Evolutionary conservation across 2,113 vertebrate genomes (phyloP).

Genomic region (Mellivora capensis): DNA sequence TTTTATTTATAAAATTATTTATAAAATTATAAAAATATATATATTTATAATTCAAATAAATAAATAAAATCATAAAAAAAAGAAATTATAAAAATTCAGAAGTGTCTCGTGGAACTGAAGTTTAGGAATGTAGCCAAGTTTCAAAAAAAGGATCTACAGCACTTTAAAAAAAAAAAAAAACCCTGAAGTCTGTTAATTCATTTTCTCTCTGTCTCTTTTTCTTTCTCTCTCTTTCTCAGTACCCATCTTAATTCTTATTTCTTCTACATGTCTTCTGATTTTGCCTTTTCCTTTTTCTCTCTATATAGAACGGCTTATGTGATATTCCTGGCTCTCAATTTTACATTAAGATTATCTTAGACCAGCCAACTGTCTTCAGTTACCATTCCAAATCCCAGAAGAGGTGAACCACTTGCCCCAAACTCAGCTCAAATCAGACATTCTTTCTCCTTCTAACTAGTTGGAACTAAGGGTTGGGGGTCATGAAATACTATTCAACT

Average conservation of each 20-base stretch:
- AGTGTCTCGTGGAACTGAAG: conserved; percentile 11
- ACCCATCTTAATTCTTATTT: neutral
- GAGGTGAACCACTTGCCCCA: neutral
- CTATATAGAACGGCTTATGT: neutral
- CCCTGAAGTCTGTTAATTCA: neutral
- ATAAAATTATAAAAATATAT: no score
- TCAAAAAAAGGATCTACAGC: neutral
- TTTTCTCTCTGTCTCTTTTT: neutral
- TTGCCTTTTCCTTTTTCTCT: neutral
- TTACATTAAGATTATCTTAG: conserved; percentile 9
- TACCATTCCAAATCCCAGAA: neutral
- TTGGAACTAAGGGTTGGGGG: neutral
- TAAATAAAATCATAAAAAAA: neutral
- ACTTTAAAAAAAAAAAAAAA: neutral
- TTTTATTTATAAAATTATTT: no score
- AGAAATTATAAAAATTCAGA: neutral
- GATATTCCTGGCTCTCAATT: neutral
- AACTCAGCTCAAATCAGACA: neutral
- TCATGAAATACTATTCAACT: neutral
- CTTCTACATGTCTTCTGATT: neutral
- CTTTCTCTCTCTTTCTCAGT: neutral
- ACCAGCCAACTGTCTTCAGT: neutral
- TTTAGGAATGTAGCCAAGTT: neutral
- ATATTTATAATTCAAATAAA: no score
- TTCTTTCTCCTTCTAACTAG: accelerated